Conservation (phyloP, 2,797 vertebrate genomes). For the Mus spretus region DNA sequence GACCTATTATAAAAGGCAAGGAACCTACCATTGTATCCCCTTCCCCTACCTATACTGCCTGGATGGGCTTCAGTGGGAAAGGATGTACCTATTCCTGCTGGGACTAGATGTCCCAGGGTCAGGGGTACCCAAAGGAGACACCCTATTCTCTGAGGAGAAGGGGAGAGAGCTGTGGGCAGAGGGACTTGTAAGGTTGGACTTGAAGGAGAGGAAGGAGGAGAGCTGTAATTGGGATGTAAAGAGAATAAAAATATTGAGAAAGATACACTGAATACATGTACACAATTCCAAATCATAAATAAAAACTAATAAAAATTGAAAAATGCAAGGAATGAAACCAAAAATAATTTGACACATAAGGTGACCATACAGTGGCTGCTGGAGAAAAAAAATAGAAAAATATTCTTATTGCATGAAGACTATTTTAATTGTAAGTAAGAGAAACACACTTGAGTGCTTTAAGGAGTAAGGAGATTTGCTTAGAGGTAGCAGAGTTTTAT, state of each 20-base stretch:
- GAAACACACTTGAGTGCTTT: not conserved
- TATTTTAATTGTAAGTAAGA: conserved; percentile 24
- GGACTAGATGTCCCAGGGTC: not conserved
- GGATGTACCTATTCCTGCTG: not conserved
- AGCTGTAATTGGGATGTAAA: not conserved
- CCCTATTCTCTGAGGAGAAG: not conserved
- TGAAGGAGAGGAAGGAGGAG: not conserved
- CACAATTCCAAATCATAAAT: not conserved
- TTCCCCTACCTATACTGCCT: not conserved
- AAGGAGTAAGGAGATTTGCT: conserved; percentile 13
- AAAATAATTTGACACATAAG: not conserved
- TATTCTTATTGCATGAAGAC: conserved; percentile 23
- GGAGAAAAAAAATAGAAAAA: not conserved
- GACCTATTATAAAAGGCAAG: not conserved
- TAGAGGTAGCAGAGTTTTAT: not conserved
- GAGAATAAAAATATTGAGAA: not conserved
- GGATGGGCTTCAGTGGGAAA: not conserved
- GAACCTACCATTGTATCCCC: not conserved
- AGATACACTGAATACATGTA: not conserved
- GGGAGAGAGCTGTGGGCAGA: not conserved
- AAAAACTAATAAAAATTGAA: not conserved
- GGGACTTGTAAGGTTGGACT: not conserved
- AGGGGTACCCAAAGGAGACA: no score
- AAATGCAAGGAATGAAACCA: not conserved
- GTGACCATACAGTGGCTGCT: not conserved